Conservation (phyloP, 2,888 invertebrate species). For the Eristalis intricaria region DNA sequence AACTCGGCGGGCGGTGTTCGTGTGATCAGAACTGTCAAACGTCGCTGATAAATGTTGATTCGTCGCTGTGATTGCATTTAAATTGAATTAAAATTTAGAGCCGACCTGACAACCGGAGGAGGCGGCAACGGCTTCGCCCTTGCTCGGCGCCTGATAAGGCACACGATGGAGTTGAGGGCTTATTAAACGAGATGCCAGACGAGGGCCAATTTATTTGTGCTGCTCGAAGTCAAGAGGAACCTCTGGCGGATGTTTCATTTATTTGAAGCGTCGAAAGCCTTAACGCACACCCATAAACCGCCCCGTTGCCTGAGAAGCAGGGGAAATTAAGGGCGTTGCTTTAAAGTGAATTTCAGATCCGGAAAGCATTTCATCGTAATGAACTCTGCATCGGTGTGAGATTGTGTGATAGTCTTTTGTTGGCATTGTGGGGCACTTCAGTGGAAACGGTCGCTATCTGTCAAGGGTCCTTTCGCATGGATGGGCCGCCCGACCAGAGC, state of each 20-base stretch:
- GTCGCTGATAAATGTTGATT: conserved; percentile 60
- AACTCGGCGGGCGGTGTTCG: conserved; percentile 1
- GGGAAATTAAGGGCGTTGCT: background rate
- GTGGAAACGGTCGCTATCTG: background rate
- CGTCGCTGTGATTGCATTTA: conserved; percentile 62
- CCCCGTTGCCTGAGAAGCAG: background rate
- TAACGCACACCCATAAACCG: background rate
- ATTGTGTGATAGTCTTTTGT: background rate
- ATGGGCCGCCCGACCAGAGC: background rate
- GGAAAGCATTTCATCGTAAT: background rate
- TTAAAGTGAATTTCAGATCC: background rate
- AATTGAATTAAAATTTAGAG: conserved; percentile 63
- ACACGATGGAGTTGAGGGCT: conserved; percentile 7
- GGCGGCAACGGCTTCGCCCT: conserved; percentile 7
- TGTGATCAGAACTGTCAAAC: conserved; percentile 61
- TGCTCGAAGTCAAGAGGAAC: background rate
- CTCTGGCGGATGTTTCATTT: background rate
- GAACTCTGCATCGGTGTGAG: background rate
- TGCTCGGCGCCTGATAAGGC: conserved; percentile 21
- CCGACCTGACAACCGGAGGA: conserved; percentile 9
- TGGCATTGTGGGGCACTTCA: background rate
- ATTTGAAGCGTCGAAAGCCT: background rate
- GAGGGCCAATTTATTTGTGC: conserved; percentile 2
- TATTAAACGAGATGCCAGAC: conserved; percentile 14
- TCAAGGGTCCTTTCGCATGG: background rate